Percentiles rank a stretch among this genome's conserved stretches.
These are phyloP conservation scores for Platichthys stellatus DNA, from an alignment of 2,113 vertebrate genomes.

Conservation along the genomic window DNA sequence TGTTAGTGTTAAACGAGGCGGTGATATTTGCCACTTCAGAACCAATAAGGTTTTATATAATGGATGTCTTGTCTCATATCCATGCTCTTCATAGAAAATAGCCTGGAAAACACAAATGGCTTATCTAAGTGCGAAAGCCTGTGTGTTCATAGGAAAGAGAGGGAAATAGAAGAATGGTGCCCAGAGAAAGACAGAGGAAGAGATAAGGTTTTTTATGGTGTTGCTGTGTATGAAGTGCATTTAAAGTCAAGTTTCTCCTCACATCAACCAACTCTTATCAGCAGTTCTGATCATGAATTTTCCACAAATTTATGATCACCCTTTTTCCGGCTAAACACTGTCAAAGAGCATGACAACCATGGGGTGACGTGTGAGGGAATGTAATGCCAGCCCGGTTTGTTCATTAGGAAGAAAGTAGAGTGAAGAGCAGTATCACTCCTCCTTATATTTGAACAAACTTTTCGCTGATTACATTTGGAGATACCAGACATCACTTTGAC, in stretches of 20 bases:
- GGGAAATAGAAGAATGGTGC: too few relatives aligned
- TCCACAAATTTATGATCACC: too few relatives aligned
- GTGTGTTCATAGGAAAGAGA: too few relatives aligned
- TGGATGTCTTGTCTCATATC: too few relatives aligned
- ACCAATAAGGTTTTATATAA: too few relatives aligned
- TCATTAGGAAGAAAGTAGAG: slow-evolving; percentile 46
- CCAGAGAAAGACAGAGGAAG: not conserved
- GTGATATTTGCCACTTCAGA: too few relatives aligned
- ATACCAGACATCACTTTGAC: slow-evolving; percentile 36
- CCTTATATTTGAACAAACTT: slow-evolving; percentile 49
- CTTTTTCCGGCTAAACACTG: slow-evolving; percentile 60
- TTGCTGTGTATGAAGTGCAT: slow-evolving; percentile 3
- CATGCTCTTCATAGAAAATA: too few relatives aligned
- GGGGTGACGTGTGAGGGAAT: slow-evolving; percentile 30
- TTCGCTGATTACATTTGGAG: slow-evolving; percentile 46
- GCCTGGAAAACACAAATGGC: too few relatives aligned
- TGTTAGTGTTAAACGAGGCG: too few relatives aligned
- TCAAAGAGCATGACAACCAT: slow-evolving; percentile 53
- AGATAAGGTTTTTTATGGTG: not conserved
- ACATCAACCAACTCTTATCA: slow-evolving; percentile 23
- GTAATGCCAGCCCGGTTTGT: slow-evolving; percentile 25
- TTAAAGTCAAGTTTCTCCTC: slow-evolving; percentile 1
- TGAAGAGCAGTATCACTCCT: slow-evolving; percentile 28
- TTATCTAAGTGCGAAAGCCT: too few relatives aligned
- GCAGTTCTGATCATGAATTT: too few relatives aligned